Evolutionary conservation across 2,888 invertebrate species (phyloP).

Genomic region (Enoplolaimus lenunculus): DNA sequence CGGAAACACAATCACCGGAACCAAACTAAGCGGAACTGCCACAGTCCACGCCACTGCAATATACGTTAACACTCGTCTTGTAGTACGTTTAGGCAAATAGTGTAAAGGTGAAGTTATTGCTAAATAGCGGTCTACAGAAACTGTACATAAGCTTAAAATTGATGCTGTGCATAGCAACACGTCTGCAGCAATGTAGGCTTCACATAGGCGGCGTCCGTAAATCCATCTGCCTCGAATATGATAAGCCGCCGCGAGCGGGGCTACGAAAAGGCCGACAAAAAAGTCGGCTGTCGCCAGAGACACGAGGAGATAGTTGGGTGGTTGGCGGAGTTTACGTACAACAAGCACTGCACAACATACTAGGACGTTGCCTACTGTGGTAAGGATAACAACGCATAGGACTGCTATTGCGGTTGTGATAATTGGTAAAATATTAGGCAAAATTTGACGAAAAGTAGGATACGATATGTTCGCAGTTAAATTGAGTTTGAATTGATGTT

Average conservation of each 20-base stretch:
- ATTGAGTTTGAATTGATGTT: no score
- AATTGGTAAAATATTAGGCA: no score
- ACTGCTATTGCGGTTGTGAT: no score
- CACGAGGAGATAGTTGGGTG: slow-evolving; percentile 41
- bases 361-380: slow-evolving; percentile 47
- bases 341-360: slow-evolving; percentile 48
- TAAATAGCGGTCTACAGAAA: slow-evolving; percentile 47
- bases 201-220: slow-evolving; percentile 37
- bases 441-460: no score
- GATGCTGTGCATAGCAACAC: slow-evolving; percentile 49
- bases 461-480: no score
- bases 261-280: slow-evolving; percentile 47
- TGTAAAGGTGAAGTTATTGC: slow-evolving; percentile 64
- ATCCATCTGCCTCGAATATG: slow-evolving; percentile 37
- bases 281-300: slow-evolving; percentile 48
- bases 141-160: slow-evolving; percentile 49
- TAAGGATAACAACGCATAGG: no score
- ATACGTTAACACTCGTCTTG: slow-evolving; percentile 63
- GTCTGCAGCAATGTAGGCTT: slow-evolving; percentile 48
- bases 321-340: slow-evolving; percentile 45
- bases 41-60: slow-evolving; percentile 81
- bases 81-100: slow-evolving; percentile 84
- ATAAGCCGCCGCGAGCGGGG: slow-evolving; percentile 46
- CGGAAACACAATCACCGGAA: slow-evolving; percentile 71
- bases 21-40: slow-evolving; percentile 80